Base-by-base conservation (phyloP, 2,113 vertebrate genomes). In the Archilochus colubris region DNA sequence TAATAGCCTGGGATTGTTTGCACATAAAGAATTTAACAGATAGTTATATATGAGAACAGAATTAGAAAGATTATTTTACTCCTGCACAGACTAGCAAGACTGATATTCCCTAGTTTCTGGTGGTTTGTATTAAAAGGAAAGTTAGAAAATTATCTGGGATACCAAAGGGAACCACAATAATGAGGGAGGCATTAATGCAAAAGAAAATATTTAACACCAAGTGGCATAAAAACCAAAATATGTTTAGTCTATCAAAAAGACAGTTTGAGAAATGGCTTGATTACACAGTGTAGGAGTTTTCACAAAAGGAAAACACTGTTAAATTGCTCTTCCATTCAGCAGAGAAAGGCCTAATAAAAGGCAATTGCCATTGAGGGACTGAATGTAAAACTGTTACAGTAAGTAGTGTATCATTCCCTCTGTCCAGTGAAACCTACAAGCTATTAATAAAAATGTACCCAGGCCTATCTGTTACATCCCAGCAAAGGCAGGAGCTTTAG, bases 181-280 rank as follows among this genome's bases (percentile, higher is more conserved):
- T 24, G 61, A 91, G 28, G 86, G 38, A 81, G 63, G 43, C 48
- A 70, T 83, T 88, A 86, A 83, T 70, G 70, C 59, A 55, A 55
- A 90, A 74, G 72, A 63, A 93, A 93, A 51, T 74, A 86, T 59
- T 95, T 93, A 68, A 90, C 88, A 88, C 59, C 33, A 78, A 83
- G 85, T 43, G 90, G 61, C 76, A 72, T 46, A 86, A 82, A 94
- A 67, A 93, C 70, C 72, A 30, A 63, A 95, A 83, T 51, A 93
- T 81, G 62, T 74, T 70, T 92, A 64, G 88, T 83, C 73, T 72
- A 51, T 90, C 88, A 77, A 80, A 94, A 89, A 93, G 86, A 75
- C 88, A 91, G 80, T 87, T 78, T 88, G 94, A 95, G 83, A 83
- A 93, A 94, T n/a, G 69, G 62, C 40, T 93, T 88, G 76, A 70